Evolutionary conservation across 2,797 vertebrate species (phyloP), one percentile per base, ranked within the genome.

Genomic region (Basileuterus tristriatus): DNA sequence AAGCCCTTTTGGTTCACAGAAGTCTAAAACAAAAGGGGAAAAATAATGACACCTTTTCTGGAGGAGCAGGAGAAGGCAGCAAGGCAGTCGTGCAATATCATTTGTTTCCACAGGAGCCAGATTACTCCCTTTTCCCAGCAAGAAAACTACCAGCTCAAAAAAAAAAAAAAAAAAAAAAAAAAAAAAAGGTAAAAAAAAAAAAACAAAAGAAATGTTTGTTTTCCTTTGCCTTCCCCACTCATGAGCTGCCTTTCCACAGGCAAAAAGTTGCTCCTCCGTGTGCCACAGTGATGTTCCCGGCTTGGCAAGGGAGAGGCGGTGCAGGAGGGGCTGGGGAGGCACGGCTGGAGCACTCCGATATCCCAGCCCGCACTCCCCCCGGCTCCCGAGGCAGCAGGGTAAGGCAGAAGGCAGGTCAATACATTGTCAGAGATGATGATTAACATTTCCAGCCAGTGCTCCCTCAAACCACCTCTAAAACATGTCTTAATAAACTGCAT

Each of bases 21-120:
- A 97, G 94, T 92, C 95, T 94, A 96, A 97, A 98, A 96, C 94
- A 98, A 97, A 98, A 97, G 72, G 94, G 92, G 68, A 55, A 82
- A 94, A 94, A 93, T 95, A 93, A 95, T 85, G 79, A 62, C 68
- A 50, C 64, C 84, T 96, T 91, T 89, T 72, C 83, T 94, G 75
- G 26, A 0, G 12, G 89, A 96, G 94, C 85, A 95, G 93, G 74
- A 95, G 92, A 91, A 96, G 83, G 69, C 92, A 69, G 53, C 93
- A 58, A 12, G 0, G 91, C 67, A 93, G 60, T 68, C 15, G 7
- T 21, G 72, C 64, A 53, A 72, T 34, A 92, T 77, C 72, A 80
- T 92, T 86, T 90, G 90, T 95, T 93, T 87, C 88, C 67, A 50
- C 32, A n/a, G 68, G 29, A 84, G 75, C 67, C 88, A 60, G 56